A percentile compares a stretch with the other conserved stretches of the same genome.
Conservation (phyloP, 2,797 vertebrate genomes). For the Scomberomorus guttatus region DNA sequence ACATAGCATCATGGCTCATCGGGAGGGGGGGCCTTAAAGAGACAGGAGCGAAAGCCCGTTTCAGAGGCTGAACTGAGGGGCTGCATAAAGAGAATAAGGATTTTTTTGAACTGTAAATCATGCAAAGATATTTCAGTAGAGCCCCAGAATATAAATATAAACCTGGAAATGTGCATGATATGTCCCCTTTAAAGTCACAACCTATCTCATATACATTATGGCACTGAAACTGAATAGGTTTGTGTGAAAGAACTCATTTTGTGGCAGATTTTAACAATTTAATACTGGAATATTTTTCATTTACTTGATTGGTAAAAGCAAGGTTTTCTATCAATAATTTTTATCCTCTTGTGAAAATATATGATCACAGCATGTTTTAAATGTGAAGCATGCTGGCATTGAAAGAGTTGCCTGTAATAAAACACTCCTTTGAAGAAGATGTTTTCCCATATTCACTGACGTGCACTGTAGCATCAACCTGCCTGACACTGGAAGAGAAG, state of each 20-base stretch:
- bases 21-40: too few relatives aligned
- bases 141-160: too few relatives aligned
- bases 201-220: too few relatives aligned
- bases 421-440: conserved; percentile 73
- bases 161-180: too few relatives aligned
- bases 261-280: conserved; percentile 1
- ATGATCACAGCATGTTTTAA: neutral
- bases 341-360: neutral
- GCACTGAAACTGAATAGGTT: neutral
- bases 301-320: neutral
- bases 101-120: too few relatives aligned
- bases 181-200: too few relatives aligned
- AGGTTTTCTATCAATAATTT: neutral
- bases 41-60: too few relatives aligned
- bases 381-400: neutral
- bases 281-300: neutral
- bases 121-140: too few relatives aligned
- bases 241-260: neutral
- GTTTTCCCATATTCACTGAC: conserved; percentile 74
- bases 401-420: conserved; percentile 78
- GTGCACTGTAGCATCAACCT: conserved; percentile 77
- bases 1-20: too few relatives aligned
- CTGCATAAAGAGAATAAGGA: too few relatives aligned
- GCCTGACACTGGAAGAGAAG: conserved; percentile 70
- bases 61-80: too few relatives aligned